Percentiles rank a stretch among this genome's conserved stretches.
Evolutionary conservation across 2,113 vertebrate species (phyloP).

Genomic region (Amblyornis subalaris): DNA sequence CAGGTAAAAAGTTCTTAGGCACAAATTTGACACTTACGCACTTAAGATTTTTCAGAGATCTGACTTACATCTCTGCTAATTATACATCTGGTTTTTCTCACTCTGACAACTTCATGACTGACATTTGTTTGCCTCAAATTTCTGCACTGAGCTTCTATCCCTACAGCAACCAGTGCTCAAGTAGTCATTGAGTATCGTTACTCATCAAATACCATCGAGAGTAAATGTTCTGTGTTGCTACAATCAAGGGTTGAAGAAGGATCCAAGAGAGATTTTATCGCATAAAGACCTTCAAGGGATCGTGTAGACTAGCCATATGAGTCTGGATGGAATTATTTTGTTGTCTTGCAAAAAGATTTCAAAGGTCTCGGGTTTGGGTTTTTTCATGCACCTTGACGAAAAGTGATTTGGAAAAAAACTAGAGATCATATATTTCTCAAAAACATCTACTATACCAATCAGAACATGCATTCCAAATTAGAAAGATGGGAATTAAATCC

Average conservation of each 20-base stretch:
- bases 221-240: background rate
- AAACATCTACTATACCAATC: background rate
- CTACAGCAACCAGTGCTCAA: background rate
- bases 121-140: background rate
- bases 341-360: background rate
- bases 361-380: background rate
- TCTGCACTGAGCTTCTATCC: background rate
- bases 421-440: background rate
- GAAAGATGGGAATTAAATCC: background rate
- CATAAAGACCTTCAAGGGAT: background rate
- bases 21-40: background rate
- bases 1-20: background rate
- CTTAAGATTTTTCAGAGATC: background rate
- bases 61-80: background rate
- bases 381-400: background rate
- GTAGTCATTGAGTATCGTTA: background rate
- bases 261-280: background rate
- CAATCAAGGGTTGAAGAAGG: background rate
- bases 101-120: background rate
- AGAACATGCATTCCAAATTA: background rate
- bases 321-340: background rate
- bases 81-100: background rate
- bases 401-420: background rate
- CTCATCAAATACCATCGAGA: background rate
- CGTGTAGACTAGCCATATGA: background rate